Percentiles rank a stretch among this genome's conserved stretches.
These are phyloP conservation scores for Monopterus albus DNA, from an alignment of 2,113 vertebrate species.

Conservation along the genomic window DNA sequence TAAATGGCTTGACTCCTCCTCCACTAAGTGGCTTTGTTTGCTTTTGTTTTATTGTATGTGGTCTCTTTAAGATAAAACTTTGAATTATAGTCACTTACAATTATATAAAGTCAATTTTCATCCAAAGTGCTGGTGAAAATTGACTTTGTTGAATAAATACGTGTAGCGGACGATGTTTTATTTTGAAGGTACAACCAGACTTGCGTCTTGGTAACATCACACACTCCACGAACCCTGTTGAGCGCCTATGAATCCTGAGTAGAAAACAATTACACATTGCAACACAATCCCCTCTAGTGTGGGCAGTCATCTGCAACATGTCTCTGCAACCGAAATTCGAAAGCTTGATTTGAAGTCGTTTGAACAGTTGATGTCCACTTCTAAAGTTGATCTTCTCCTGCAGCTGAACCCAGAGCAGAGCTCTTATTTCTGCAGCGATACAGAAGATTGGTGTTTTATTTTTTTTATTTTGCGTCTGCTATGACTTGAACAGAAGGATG, in stretches of 20 bases:
- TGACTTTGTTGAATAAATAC: neutral
- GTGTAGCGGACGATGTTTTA: conserved; percentile 26
- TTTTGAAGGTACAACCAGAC: conserved; percentile 38
- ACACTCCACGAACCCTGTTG: conserved; percentile 28
- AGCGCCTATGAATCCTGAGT: conserved; percentile 8
- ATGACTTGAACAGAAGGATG: conserved; percentile 60
- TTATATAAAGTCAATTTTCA: neutral
- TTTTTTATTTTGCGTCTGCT: neutral
- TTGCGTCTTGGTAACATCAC: conserved; percentile 18
- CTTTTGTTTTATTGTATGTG: too few species aligned
- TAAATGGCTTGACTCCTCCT: too few species aligned
- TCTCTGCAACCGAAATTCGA: too few species aligned
- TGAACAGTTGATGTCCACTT: neutral
- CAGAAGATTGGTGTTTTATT: too few species aligned
- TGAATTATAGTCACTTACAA: too few species aligned
- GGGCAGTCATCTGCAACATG: neutral
- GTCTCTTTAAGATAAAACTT: neutral
- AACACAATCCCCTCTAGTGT: too few species aligned
- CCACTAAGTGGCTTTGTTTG: too few species aligned
- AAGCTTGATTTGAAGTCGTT: neutral
- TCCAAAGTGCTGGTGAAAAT: neutral
- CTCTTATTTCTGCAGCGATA: conserved; percentile 8
- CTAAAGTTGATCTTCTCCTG: neutral
- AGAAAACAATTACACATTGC: too few species aligned
- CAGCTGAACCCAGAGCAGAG: neutral